A percentile compares a stretch with the other conserved stretches of the same genome.
These are phyloP conservation scores for Helobdella robusta DNA, from an alignment of 2,888 invertebrate species.

Conservation along the genomic window DNA sequence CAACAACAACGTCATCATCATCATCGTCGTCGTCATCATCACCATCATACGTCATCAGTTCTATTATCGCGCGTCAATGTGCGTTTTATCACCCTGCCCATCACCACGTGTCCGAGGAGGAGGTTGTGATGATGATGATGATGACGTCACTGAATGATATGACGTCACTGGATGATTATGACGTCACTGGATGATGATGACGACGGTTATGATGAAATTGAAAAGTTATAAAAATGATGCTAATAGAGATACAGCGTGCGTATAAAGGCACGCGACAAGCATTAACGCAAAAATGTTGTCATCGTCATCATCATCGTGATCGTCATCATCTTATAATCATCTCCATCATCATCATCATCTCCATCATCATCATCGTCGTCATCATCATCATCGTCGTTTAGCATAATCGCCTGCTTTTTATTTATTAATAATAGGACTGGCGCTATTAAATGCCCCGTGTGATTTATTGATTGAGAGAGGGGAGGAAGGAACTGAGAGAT, in stretches of 20 bases:
- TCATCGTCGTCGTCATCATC: constrained; percentile 2
- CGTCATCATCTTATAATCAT: constrained; percentile 18
- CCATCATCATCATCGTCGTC: constrained; percentile 21
- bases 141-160: too few species aligned
- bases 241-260: too few species aligned
- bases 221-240: too few species aligned
- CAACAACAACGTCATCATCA: background rate
- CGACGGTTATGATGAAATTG: too few species aligned
- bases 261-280: too few species aligned
- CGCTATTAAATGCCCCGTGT: background rate
- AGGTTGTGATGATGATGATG: constrained; percentile 7
- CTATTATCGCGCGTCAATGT: background rate
- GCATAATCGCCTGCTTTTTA: too few species aligned
- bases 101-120: too few species aligned
- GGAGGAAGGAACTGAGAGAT: too few species aligned
- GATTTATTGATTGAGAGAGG: too few species aligned
- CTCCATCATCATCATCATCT: constrained; percentile 18
- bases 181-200: too few species aligned
- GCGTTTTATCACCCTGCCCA: background rate
- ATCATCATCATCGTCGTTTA: constrained; percentile 8
- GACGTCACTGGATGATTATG: too few species aligned
- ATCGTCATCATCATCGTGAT: background rate
- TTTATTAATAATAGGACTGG: background rate
- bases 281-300: background rate
- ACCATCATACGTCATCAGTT: too few species aligned